Evolutionary conservation across 2,797 vertebrate genomes (phyloP), one percentile per base, ranked within the genome.

Genomic region (Hybognathus amarus): DNA sequence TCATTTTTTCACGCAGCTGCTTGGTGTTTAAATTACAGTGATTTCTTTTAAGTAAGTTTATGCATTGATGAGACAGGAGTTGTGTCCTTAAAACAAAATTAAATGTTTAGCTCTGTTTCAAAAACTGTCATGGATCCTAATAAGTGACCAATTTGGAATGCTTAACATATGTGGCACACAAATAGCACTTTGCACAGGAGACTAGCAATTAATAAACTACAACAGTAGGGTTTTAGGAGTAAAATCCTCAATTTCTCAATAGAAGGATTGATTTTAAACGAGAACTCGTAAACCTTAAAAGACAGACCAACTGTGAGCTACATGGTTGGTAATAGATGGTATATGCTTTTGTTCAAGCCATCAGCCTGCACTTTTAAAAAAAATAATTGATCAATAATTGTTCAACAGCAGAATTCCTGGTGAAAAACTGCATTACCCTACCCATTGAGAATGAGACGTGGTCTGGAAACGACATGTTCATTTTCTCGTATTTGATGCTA

Each of bases 21-120:
- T 64, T 74, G 42, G 9, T 50, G 11, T 74, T 64, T 18, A 64
- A 38, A 38, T 52, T 24, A 50, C 54, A 64, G 15, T 50, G 20
- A n/a, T 42, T 54, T 54, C 5, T 38, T 68, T 66, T 27, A 10
- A 38, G 22, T 47, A 59, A 0, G 8, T 52, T 27, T 74, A 54
- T 73, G 69, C 63, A 40, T 50, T 33, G 40, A 80, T n/a, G 18
- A 80, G 38, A n/a, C 42, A 73, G 68, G 33, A 64, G 15, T 36
- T 45, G 42, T 33, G 3, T 59, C 8, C 11, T 24, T 73, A 63
- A 81, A 71, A 71, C 13, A 7, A 30, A 79, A 69, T 52, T 17
- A 1, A 80, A 80, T 61, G 24, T 30, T 15, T 45, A 33, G 12
- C 6, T 80, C 67, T 20, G 9, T 73, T 52, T 5, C 17, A 52